phyloP scores from a whole-genome alignment of 2,888 invertebrate species.

The Luperina nickerlii region DNA sequence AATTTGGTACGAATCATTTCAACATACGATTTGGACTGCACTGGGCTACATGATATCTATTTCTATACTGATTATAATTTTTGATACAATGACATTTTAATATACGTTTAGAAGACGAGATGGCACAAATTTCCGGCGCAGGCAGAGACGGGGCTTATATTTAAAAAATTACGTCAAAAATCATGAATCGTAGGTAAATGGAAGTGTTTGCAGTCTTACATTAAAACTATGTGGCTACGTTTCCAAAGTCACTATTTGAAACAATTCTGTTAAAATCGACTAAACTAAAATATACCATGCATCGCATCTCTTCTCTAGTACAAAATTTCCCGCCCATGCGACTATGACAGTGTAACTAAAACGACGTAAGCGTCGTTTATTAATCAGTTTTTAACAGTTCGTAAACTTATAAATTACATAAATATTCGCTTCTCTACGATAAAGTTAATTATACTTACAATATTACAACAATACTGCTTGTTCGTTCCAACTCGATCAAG shows the following conservation, averaged over 20 bases:
- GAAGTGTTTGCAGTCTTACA: conserved; percentile 55
- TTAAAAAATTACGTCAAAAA: conserved; percentile 31
- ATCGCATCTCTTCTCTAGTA: conserved; percentile 48
- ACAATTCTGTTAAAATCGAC: conserved; percentile 40
- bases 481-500: conserved; percentile 45
- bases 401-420: conserved; percentile 82
- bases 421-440: conserved; percentile 70
- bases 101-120: conserved; percentile 49
- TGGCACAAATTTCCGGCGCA: conserved; percentile 62
- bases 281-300: conserved; percentile 56
- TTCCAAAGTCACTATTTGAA: conserved; percentile 42
- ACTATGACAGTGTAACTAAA: conserved; percentile 29
- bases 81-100: conserved; percentile 50
- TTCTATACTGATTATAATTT: conserved; percentile 47
- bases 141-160: conserved; percentile 21
- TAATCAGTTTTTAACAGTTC: conserved; percentile 76
- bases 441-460: conserved; percentile 71
- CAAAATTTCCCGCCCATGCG: conserved; percentile 39
- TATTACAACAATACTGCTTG: conserved; percentile 74
- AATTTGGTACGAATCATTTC: conserved; percentile 71
- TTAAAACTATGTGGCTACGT: conserved; percentile 48
- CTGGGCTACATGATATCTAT: conserved; percentile 66
- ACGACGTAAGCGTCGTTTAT: conserved; percentile 26
- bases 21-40: conserved; percentile 66
- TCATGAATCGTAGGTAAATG: conserved; percentile 27